Conservation (phyloP, 2,797 vertebrate species). For the Garrulus glandarius region DNA sequence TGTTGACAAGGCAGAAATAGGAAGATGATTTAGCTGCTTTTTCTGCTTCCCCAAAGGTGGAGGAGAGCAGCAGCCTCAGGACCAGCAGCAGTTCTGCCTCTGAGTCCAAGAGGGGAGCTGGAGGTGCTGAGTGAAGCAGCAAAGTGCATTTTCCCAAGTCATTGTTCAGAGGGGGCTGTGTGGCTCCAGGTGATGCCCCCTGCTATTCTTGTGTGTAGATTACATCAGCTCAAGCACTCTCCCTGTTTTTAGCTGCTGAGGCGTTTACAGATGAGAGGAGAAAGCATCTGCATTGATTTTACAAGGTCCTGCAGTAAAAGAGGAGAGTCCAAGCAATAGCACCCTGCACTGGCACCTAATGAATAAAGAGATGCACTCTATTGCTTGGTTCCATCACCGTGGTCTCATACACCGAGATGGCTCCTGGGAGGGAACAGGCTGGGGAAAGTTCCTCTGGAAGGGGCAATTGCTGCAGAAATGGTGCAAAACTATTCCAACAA, state of each 20-base stretch:
- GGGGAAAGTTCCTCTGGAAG: background rate
- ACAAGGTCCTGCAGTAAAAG: background rate
- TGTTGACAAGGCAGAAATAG: background rate
- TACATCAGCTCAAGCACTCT: background rate
- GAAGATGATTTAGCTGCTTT: background rate
- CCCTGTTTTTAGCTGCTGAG: background rate
- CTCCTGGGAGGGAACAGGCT: background rate
- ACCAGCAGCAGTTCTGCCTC: background rate
- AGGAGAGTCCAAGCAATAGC: background rate
- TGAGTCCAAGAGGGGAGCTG: background rate
- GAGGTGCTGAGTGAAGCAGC: background rate
- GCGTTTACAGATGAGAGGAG: background rate
- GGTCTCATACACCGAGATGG: fast-evolving
- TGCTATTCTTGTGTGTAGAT: background rate
- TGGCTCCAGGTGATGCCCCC: background rate
- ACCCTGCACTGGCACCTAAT: background rate
- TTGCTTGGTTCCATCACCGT: background rate
- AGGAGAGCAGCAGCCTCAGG: background rate
- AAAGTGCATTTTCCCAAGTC: background rate
- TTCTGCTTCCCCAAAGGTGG: background rate
- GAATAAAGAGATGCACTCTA: background rate
- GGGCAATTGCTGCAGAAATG: background rate
- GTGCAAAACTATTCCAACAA: background rate
- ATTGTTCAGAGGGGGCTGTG: background rate
- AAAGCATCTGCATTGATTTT: background rate